A percentile compares a stretch with the other conserved stretches of the same genome.
phyloP scores from a whole-genome alignment of 2,797 vertebrate genomes.

The Galago senegalensis region DNA sequence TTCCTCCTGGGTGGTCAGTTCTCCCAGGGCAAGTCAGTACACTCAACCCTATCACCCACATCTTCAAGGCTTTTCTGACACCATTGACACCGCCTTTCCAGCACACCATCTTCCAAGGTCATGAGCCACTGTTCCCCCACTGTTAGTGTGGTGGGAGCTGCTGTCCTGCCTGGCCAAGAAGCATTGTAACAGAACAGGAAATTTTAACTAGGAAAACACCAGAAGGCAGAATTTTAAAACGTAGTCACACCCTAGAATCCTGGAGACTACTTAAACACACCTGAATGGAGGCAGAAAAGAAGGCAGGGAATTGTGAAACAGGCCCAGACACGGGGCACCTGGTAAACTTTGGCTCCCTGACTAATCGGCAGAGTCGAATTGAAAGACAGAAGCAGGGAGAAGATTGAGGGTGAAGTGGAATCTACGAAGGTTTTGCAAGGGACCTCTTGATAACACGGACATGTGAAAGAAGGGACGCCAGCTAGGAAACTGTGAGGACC shows the following conservation, averaged over 20 bases:
- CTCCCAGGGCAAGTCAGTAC: too few relatives aligned
- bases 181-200: background rate
- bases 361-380: background rate
- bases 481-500: background rate
- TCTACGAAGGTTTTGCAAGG: background rate
- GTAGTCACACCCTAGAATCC: background rate
- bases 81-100: background rate
- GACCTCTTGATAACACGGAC: background rate
- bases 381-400: background rate
- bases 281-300: background rate
- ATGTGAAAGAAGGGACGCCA: background rate
- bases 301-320: background rate
- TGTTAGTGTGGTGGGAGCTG: too few relatives aligned
- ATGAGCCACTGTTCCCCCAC: background rate
- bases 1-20: too few relatives aligned
- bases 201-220: background rate
- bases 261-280: background rate
- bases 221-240: background rate
- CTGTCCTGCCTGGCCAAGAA: background rate
- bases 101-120: background rate
- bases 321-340: background rate
- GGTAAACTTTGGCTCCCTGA: background rate
- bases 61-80: background rate
- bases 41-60: background rate
- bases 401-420: background rate